Percentiles rank a stretch among this genome's conserved stretches.
phyloP scores from a whole-genome alignment of 2,888 invertebrate genomes.

The Acanthoscelides obtectus region DNA sequence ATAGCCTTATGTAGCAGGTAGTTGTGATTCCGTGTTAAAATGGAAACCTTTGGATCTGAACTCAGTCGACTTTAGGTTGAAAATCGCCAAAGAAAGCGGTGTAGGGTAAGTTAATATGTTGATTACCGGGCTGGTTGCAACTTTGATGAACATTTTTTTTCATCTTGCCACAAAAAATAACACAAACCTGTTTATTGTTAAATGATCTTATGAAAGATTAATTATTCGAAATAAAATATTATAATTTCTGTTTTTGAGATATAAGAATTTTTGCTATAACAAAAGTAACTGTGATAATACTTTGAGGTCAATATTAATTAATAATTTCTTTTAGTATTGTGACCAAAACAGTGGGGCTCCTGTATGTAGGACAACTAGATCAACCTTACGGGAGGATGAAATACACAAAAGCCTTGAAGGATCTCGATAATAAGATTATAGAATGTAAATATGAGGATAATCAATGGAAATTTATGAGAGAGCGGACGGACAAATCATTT shows the following conservation, averaged over 20 bases:
- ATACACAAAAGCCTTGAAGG: slow-evolving; percentile 70
- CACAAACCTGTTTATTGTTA: too few species aligned
- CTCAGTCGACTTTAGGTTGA: slow-evolving; percentile 92
- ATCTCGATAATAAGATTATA: slow-evolving; percentile 88
- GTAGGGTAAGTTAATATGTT: slow-evolving; percentile 53
- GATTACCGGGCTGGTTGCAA: too few species aligned
- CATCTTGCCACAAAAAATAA: too few species aligned
- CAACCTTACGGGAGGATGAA: slow-evolving; percentile 69
- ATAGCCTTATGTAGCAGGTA: slow-evolving; percentile 74
- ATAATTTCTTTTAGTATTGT: slow-evolving; percentile 26
- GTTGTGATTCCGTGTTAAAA: slow-evolving; percentile 82
- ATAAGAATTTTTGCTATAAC: too few species aligned
- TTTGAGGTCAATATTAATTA: background rate
- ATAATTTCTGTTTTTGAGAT: background rate
- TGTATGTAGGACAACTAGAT: slow-evolving; percentile 73
- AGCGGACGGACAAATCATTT: slow-evolving; percentile 92
- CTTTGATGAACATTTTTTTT: too few species aligned
- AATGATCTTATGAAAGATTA: too few species aligned
- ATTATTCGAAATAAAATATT: background rate
- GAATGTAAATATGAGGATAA: slow-evolving; percentile 84
- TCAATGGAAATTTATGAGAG: slow-evolving; percentile 91
- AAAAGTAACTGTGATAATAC: too few species aligned
- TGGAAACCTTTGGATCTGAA: slow-evolving; percentile 96
- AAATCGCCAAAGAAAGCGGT: slow-evolving; percentile 69
- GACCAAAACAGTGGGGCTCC: slow-evolving; percentile 54